Evolutionary conservation across 2,797 vertebrate genomes (phyloP).

Genomic region (Erethizon dorsatum): DNA sequence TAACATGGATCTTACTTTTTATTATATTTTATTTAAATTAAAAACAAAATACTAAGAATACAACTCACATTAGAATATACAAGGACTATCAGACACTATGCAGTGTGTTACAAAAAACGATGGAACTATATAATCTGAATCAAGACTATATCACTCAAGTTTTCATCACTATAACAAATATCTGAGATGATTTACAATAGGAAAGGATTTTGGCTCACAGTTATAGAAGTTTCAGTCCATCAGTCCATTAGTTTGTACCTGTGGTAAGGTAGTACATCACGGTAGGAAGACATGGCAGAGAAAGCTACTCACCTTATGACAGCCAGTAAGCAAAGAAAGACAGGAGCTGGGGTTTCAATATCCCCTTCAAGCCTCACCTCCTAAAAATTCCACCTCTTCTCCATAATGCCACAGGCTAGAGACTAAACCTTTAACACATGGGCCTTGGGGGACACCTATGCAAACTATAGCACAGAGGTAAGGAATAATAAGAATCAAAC

Average conservation of each 20-base stretch:
- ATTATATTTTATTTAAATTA: not conserved
- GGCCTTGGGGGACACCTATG: not conserved
- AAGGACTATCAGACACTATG: not conserved
- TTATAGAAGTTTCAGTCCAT: not conserved
- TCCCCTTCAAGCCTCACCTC: not conserved
- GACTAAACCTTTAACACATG: not conserved
- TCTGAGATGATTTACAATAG: not conserved
- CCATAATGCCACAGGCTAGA: not conserved
- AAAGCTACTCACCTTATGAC: not conserved
- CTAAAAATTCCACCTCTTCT: not conserved
- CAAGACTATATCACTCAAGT: not conserved
- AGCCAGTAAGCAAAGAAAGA: not conserved
- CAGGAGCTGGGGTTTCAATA: not conserved
- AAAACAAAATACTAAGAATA: slow-evolving; percentile 40
- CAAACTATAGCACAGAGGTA: not conserved
- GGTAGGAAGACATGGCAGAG: not conserved
- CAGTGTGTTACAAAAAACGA: not conserved
- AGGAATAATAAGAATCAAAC: not conserved
- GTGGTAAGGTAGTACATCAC: not conserved
- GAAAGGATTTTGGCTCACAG: not conserved
- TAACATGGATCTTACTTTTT: not conserved
- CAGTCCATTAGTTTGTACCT: not conserved
- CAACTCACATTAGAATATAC: slow-evolving; percentile 11
- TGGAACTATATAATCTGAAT: not conserved
- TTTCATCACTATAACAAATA: not conserved